A percentile compares a stretch with the other conserved stretches of the same genome.
Evolutionary conservation across 2,113 vertebrate genomes (phyloP).

Genomic region (Oreamnos americanus): DNA sequence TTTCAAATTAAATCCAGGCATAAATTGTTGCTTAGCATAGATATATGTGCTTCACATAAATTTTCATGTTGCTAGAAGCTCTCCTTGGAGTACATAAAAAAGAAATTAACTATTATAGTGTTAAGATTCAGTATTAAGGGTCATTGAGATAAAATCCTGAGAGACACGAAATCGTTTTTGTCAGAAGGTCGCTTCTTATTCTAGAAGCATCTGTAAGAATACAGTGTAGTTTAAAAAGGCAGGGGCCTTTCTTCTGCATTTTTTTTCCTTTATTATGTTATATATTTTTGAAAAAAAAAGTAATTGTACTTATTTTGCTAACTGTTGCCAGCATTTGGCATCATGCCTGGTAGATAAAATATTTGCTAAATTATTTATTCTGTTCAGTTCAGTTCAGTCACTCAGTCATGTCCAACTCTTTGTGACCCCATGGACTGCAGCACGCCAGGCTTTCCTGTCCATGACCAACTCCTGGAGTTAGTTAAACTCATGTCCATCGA

Average conservation of each 20-base stretch:
- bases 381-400: background rate
- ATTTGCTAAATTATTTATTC: background rate
- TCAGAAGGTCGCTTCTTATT: background rate
- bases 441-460: background rate
- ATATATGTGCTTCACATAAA: slow-evolving; percentile 28
- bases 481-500: background rate
- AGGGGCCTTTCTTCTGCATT: background rate
- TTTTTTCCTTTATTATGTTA: background rate
- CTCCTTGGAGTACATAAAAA: background rate
- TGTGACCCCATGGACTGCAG: background rate
- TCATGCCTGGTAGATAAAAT: background rate
- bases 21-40: background rate
- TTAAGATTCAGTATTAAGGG: background rate
- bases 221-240: background rate
- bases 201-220: background rate
- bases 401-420: background rate
- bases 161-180: background rate
- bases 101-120: background rate
- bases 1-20: slow-evolving; percentile 3
- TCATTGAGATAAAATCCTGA: background rate
- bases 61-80: slow-evolving; percentile 16
- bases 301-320: background rate
- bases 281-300: background rate
- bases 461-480: background rate
- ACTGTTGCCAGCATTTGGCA: background rate